Base-by-base conservation (phyloP, 2,888 invertebrate species). In the Diabrotica balteata region DNA sequence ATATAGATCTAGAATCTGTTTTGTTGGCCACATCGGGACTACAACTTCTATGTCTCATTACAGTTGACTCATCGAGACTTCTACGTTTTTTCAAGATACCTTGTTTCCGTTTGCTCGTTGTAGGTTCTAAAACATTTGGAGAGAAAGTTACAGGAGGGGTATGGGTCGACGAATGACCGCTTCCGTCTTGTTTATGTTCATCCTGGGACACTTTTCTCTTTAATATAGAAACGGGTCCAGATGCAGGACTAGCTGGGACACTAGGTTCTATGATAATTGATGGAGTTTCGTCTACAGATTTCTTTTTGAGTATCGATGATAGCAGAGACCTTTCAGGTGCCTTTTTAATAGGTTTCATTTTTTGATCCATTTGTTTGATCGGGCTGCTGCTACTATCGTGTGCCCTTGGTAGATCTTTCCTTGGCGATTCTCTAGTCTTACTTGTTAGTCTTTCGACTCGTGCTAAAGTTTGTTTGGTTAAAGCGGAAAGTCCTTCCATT, bases 41-140 rank as follows among this genome's bases (percentile, higher is more conserved):
- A 75, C 90, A 90, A 64, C 90, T 91, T 62, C 91, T 86, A 74
- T 90, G 87, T 54, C 90, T 84, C 71, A 90, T 86, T 62, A 91
- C 91, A 82, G 91, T 90, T 42, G 89, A 90, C 80, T 94, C 94
- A 76, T 94, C 94, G 74, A 94, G 85, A 79, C 94, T 94, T 66
- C 93, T 89, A 46, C 93, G 90, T 84, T 94, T 94, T 83, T 94
- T 94, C 72, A 93, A 86, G 79, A 94, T 94, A 55, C 93, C 93
- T 82, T 92, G 92, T 63, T 90, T 89, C 73, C 90, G 88, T 71
- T 87, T 85, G 63, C 86, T 86, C 47, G 86, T 85, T 66, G 88
- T 87, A 45, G 89, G 87, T 78, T 93, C 92, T 58, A 91, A 84
- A 64, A 93, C 92, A 78, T 87, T 91, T 1, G 92, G 91, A 7